Evolutionary conservation across 2,797 vertebrate genomes (phyloP).

Genomic region (Neosilurus mollespiculum): DNA sequence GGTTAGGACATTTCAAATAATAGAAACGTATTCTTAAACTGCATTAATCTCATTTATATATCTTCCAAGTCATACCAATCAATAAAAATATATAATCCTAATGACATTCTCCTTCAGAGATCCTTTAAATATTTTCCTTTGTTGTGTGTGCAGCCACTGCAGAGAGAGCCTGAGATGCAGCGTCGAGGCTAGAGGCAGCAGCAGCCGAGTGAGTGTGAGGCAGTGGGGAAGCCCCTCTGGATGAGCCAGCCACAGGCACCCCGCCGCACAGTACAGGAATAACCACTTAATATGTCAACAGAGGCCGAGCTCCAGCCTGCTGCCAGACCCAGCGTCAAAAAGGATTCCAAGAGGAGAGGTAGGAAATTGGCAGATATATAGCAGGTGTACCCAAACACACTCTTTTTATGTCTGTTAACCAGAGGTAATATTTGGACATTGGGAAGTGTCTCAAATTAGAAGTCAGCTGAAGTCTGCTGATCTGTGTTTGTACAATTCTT

Average conservation of each 20-base stretch:
- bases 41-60: background rate
- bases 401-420: background rate
- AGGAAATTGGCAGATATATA: conserved; percentile 25
- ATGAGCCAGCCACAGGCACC: conserved; percentile 83
- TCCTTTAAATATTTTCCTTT: conserved; percentile 33
- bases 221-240: conserved; percentile 79
- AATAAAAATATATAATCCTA: background rate
- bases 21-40: background rate
- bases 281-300: conserved; percentile 90
- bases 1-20: background rate
- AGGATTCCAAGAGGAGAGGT: conserved; percentile 80
- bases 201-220: conserved; percentile 76
- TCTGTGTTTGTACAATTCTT: no score
- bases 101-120: background rate
- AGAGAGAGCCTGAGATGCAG: conserved; percentile 78
- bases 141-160: conserved; percentile 67
- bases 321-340: conserved; percentile 77
- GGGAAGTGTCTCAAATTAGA: no score
- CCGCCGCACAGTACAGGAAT: conserved; percentile 86
- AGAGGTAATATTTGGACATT: no score
- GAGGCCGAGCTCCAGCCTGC: conserved; percentile 80
- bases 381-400: conserved; percentile 24
- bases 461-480: no score
- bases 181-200: conserved; percentile 68
- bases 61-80: background rate